Base-by-base conservation (phyloP, 1,140 invertebrate species). In the Littorina saxatilis region DNA sequence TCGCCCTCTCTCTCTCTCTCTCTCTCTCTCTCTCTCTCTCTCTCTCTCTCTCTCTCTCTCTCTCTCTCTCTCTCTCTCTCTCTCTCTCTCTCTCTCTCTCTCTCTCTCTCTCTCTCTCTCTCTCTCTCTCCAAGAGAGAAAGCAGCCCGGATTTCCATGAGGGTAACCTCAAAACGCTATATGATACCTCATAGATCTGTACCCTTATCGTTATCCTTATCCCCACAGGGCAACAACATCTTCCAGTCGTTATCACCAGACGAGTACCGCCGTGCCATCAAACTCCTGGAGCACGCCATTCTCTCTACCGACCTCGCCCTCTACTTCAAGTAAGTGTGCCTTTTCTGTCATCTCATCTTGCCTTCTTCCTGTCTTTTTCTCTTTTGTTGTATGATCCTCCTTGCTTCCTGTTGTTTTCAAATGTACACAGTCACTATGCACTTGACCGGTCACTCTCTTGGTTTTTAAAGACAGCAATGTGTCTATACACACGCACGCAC, bases 241-340 rank as follows among this genome's bases (percentile, higher is more conserved):
- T 93, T 99, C 84, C 91, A 97, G 95, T 96, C 95, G 27, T 92
- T 99, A 32, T 96, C 96, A 3, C 95, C 97, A 76, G 95, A 96
- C 79, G 96, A 99, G 87, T 99, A 99, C 91, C 95, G 96, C 83
- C 93, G 94, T 32, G 97, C 98, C 5, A 98, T 99, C 95, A 96
- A 96, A 86, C 95, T 97, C 7, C 96, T 99, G 0, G 98, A 99
- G 90, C 83, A 88, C 79, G 96, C 97, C 5, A 99, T 99, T 86
- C 92, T 99, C 13, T 98, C 98, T 0, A 99, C 98, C 17, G 98
- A 99, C 93, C 93, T 99, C 81, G 98, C 97, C 0, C 96, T 98
- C 94, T 99, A 99, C 92, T 99, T 99, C 91, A 98, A 98, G 96
- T 97, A 93, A 91, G 88, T 84, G 47, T 7, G 9, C 23, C 15